These are phyloP conservation scores for Ischnura elegans DNA, from an alignment of 2,888 invertebrate species.

Conservation along the genomic window DNA sequence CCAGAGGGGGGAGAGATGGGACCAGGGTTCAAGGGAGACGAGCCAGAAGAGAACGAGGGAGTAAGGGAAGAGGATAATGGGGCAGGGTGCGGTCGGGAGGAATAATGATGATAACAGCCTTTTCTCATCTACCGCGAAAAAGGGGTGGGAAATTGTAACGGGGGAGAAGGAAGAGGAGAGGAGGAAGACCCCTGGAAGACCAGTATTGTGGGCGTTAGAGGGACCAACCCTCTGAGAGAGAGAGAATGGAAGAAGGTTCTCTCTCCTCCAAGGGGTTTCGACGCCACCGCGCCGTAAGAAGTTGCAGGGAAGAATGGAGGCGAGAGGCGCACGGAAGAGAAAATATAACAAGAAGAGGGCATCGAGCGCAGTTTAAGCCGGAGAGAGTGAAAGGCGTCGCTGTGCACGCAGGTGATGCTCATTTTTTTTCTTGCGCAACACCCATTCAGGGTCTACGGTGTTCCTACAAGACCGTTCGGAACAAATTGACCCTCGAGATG, in stretches of 20 bases:
- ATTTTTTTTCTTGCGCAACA: not conserved
- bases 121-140: not conserved
- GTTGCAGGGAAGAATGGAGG: not conserved
- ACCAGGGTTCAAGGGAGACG: not conserved
- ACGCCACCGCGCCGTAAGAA: not conserved
- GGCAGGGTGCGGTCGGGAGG: not conserved
- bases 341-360: not conserved
- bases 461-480: not conserved
- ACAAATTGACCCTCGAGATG: not conserved
- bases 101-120: constrained; percentile 30
- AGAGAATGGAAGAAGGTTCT: not conserved
- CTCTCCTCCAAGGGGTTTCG: not conserved
- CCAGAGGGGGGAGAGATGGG: not conserved
- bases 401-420: not conserved
- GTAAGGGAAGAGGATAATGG: constrained; percentile 28
- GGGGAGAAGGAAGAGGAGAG: not conserved
- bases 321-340: not conserved
- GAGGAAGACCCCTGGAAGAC: not conserved
- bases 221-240: not conserved
- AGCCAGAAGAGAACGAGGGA: not conserved
- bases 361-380: not conserved
- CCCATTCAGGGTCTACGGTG: not conserved
- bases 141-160: not conserved
- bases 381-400: not conserved
- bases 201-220: not conserved